Percentiles rank a stretch among this genome's conserved stretches.
phyloP scores from a whole-genome alignment of 2,113 vertebrate species.

The Turnix velox region DNA sequence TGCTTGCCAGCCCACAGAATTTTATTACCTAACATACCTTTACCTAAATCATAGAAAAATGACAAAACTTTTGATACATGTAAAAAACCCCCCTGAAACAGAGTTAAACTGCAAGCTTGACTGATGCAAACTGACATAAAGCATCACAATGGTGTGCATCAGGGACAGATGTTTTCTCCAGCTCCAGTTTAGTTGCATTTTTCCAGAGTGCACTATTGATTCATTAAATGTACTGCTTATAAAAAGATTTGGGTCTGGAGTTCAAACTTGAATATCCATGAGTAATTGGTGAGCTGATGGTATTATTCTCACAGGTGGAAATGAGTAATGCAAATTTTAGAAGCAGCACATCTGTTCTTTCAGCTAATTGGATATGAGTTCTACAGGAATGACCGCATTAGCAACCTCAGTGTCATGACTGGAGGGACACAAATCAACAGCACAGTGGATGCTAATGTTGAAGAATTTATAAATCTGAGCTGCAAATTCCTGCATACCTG shows the following conservation, averaged over 20 bases:
- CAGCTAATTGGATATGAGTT: conserved; percentile 3
- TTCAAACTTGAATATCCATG: conserved; percentile 15
- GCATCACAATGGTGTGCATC: conserved; percentile 19
- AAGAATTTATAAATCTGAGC: background rate
- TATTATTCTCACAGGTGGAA: conserved; percentile 33
- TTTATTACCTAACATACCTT: conserved; percentile 60
- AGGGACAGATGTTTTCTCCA: conserved; percentile 57
- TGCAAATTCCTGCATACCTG: background rate
- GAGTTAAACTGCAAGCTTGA: conserved; percentile 59
- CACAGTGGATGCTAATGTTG: background rate
- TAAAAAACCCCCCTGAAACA: background rate
- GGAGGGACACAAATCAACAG: conserved; percentile 7
- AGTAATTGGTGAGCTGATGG: background rate
- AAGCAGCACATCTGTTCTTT: conserved; percentile 47
- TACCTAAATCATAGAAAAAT: conserved; percentile 64
- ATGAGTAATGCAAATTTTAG: conserved; percentile 46
- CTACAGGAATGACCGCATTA: conserved; percentile 27
- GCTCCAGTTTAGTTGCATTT: background rate
- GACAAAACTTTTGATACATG: conserved; percentile 62
- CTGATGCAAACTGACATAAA: conserved; percentile 60
- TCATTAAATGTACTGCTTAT: background rate
- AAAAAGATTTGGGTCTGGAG: conserved; percentile 33
- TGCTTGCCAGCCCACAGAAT: conserved; percentile 53
- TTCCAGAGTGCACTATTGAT: background rate
- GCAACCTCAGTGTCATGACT: background rate